phyloP scores from a whole-genome alignment of 2,113 vertebrate genomes.

The Austrofundulus limnaeus region DNA sequence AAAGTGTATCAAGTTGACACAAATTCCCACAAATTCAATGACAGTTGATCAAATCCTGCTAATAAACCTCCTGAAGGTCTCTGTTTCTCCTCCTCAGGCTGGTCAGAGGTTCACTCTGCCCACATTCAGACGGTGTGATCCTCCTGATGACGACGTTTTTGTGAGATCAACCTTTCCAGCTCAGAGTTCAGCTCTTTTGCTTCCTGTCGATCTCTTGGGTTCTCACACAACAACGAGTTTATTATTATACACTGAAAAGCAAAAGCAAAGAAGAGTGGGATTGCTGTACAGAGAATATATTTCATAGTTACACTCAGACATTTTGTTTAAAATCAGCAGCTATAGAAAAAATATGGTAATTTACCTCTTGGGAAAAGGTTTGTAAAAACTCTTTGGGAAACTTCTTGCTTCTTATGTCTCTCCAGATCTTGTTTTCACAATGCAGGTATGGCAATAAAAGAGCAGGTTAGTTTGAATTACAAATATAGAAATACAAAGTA shows the following conservation, averaged over 20 bases:
- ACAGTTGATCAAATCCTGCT: no score
- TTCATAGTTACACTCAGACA: background rate
- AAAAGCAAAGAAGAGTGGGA: background rate
- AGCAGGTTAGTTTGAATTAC: background rate
- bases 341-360: background rate
- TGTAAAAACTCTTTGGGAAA: slow-evolving; percentile 52
- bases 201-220: slow-evolving; percentile 59
- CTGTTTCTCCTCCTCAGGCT: accelerated
- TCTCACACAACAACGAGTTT: slow-evolving; percentile 48
- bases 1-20: background rate
- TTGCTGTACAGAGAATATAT: background rate
- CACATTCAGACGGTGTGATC: slow-evolving; percentile 36
- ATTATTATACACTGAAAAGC: slow-evolving; percentile 39
- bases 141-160: background rate
- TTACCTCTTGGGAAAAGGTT: slow-evolving; percentile 63
- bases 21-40: no score
- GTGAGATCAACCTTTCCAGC: background rate
- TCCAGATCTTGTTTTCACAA: slow-evolving; percentile 48
- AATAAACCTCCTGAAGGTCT: no score
- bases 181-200: slow-evolving; percentile 17
- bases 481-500: no score
- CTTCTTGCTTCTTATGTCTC: background rate
- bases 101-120: no score
- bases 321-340: background rate
- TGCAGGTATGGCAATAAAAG: background rate